phyloP scores from a whole-genome alignment of 2,797 vertebrate species.

The Hoplostethus atlanticus region DNA sequence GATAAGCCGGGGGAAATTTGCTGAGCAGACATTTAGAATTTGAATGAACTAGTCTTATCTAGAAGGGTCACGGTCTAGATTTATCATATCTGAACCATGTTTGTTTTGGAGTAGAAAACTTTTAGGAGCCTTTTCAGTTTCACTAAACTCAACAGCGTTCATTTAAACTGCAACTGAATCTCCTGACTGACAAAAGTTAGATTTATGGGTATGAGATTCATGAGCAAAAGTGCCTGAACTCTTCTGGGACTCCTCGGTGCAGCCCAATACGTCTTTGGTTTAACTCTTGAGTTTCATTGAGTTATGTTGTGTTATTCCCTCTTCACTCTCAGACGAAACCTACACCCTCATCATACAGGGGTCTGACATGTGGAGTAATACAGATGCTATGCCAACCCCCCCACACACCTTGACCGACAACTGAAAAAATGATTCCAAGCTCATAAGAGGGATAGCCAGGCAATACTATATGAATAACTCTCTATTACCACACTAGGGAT shows the following conservation, averaged over 20 bases:
- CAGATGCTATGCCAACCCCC: conserved; percentile 54
- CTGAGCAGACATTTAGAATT: neutral
- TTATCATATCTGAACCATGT: no score
- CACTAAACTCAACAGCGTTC: conserved; percentile 40
- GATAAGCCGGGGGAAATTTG: conserved; percentile 4
- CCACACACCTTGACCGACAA: conserved; percentile 57
- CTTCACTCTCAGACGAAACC: conserved; percentile 65
- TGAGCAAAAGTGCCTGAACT: conserved; percentile 53
- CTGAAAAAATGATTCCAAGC: conserved; percentile 45
- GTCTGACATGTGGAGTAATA: conserved; percentile 59
- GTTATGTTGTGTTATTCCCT: conserved; percentile 68
- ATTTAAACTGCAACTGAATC: conserved; percentile 59
- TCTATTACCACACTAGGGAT: conserved; percentile 34
- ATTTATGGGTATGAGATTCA: conserved; percentile 73
- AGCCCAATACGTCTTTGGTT: conserved; percentile 52
- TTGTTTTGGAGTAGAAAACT: neutral
- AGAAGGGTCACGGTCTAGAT: neutral
- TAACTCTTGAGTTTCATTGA: conserved; percentile 62
- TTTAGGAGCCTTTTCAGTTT: conserved; percentile 4
- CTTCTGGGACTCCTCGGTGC: conserved; percentile 48
- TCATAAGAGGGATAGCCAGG: conserved; percentile 52
- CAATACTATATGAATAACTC: conserved; percentile 6
- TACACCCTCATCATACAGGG: conserved; percentile 62
- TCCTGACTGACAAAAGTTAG: conserved; percentile 44
- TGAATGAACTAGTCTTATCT: no score